Evolutionary conservation across 2,888 invertebrate genomes (phyloP).

Genomic region (Smittia aterrima): DNA sequence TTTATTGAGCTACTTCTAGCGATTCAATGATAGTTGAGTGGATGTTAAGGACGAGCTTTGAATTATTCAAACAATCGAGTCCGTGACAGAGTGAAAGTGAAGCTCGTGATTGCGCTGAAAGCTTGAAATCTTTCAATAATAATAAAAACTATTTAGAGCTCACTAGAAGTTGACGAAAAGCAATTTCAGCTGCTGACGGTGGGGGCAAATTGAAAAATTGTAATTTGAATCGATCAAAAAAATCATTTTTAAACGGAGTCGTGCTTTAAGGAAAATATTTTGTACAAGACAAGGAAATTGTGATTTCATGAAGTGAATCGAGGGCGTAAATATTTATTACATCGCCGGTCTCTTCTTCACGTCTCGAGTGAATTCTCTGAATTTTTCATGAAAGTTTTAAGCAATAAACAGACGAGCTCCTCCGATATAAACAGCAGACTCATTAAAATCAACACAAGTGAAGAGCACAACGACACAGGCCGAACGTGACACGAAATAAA

Average conservation of each 20-base stretch:
- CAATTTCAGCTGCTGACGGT: neutral
- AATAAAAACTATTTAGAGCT: neutral
- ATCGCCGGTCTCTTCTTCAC: neutral
- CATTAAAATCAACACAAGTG: constrained; percentile 18
- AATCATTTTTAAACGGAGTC: neutral
- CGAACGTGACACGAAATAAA: constrained; percentile 35
- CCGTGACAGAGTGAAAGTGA: neutral
- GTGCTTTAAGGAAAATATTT: neutral
- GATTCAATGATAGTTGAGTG: neutral
- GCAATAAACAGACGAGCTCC: constrained; percentile 11
- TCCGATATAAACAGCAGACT: constrained; percentile 10
- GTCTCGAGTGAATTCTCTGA: neutral
- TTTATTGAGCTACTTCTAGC: neutral
- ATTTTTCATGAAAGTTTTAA: constrained; percentile 36
- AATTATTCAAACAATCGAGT: neutral
- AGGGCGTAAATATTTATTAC: neutral
- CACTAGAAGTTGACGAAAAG: neutral
- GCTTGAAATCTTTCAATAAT: neutral
- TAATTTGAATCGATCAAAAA: neutral
- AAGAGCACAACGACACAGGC: neutral
- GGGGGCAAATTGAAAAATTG: neutral
- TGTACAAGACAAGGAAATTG: constrained; percentile 2
- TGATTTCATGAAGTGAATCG: constrained; percentile 24
- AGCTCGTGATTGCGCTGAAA: neutral
- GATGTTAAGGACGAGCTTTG: neutral